A percentile compares a stretch with the other conserved stretches of the same genome.
Evolutionary conservation across 2,797 vertebrate species (phyloP).

Genomic region (Tapirus indicus): DNA sequence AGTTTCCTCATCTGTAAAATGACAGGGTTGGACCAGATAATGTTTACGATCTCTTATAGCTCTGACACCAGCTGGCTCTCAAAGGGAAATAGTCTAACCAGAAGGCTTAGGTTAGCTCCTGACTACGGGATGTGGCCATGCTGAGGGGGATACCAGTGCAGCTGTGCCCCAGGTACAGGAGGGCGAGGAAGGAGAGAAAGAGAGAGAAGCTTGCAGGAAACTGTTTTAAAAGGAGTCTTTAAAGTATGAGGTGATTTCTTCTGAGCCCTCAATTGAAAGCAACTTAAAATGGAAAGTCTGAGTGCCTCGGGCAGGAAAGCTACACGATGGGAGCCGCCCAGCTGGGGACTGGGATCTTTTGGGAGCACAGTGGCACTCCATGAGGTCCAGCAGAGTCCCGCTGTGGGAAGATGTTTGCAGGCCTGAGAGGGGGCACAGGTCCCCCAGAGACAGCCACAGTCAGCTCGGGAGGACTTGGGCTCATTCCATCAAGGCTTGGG

Average conservation of each 20-base stretch:
- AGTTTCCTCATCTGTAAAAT: background rate
- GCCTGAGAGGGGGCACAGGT: background rate
- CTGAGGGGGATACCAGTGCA: accelerated
- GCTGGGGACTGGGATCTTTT: background rate
- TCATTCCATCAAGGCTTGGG: background rate
- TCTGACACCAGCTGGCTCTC: background rate
- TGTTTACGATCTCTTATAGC: background rate
- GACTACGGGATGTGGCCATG: accelerated
- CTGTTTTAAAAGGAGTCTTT: background rate
- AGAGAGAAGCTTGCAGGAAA: background rate
- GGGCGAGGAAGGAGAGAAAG: background rate
- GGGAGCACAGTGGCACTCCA: too few relatives aligned
- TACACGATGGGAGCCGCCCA: background rate
- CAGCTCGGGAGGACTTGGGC: background rate
- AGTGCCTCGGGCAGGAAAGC: background rate
- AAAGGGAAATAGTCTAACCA: background rate
- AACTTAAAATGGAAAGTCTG: background rate
- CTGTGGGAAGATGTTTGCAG: background rate
- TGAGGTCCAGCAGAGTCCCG: background rate
- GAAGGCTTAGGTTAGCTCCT: background rate
- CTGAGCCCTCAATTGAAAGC: background rate
- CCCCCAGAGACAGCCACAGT: background rate
- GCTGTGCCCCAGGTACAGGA: accelerated
- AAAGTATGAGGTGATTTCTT: background rate
- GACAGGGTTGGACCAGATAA: background rate